Conservation (phyloP, 2,888 invertebrate species). For the Theodoxus fluviatilis region DNA sequence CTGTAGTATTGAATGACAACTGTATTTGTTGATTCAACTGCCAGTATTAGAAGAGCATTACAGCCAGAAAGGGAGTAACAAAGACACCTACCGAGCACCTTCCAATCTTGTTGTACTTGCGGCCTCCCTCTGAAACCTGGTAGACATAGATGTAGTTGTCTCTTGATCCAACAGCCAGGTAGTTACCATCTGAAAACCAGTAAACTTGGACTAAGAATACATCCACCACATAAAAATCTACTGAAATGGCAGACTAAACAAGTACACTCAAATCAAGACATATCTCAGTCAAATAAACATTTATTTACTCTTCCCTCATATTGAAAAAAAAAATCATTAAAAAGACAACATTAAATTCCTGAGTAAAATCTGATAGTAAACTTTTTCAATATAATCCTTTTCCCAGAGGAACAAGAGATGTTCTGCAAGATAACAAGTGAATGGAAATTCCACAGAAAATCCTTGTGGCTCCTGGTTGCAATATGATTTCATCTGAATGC, state of each 20-base stretch:
- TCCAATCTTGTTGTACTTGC: conserved; percentile 81
- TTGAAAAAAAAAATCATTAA: background rate
- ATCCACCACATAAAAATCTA: too few species aligned
- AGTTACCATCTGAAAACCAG: conserved; percentile 75
- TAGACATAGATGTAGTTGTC: conserved; percentile 91
- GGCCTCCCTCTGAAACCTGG: conserved; percentile 79
- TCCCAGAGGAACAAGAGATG: too few species aligned
- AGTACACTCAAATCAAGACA: too few species aligned
- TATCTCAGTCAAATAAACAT: too few species aligned
- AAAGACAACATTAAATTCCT: background rate
- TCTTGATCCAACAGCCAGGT: conserved; percentile 84
- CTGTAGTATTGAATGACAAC: too few species aligned
- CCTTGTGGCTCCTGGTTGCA: too few species aligned
- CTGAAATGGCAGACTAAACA: too few species aligned
- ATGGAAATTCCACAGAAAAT: too few species aligned
- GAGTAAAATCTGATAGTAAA: background rate
- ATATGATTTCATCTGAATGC: too few species aligned
- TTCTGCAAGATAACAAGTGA: too few species aligned
- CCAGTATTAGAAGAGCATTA: background rate
- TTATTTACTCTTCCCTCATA: too few species aligned
- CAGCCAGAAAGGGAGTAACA: background rate
- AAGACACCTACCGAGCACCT: conserved; percentile 78
- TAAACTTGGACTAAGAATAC: background rate
- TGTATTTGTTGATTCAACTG: too few species aligned
- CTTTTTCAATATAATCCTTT: background rate